Conservation (phyloP, 2,888 invertebrate species). For the Suillia variegata region DNA sequence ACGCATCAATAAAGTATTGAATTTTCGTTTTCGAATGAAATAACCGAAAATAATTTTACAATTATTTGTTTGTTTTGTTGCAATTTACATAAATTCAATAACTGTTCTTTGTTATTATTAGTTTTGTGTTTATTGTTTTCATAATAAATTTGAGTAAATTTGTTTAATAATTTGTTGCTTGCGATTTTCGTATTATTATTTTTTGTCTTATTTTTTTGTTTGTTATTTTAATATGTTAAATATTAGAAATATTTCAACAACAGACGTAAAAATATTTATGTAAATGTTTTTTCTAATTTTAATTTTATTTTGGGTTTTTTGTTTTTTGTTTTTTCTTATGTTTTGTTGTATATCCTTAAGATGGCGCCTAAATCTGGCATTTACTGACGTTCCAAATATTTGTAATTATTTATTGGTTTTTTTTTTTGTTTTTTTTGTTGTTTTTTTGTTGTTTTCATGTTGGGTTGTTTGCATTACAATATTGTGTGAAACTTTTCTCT, state of each 20-base stretch:
- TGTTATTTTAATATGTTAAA: conserved; percentile 2
- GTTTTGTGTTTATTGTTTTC: no score
- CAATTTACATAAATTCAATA: conserved; percentile 30
- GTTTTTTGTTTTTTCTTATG: no score
- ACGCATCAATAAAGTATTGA: neutral
- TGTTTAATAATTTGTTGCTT: neutral
- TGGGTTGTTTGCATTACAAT: no score
- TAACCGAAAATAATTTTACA: conserved; percentile 3
- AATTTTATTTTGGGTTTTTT: no score
- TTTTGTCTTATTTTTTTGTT: neutral
- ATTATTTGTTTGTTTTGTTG: conserved; percentile 22
- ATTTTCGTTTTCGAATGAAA: conserved; percentile 4
- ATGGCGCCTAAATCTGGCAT: neutral
- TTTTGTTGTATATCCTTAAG: conserved; percentile 2
- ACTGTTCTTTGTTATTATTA: conserved; percentile 4
- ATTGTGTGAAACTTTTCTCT: no score
- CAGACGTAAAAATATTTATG: conserved; percentile 32
- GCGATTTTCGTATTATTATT: conserved; percentile 2
- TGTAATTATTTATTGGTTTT: conserved; percentile 19
- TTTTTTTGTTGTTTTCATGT: neutral
- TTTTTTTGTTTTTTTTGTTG: conserved; percentile 11
- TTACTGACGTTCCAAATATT: conserved; percentile 13
- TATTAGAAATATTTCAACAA: conserved; percentile 26
- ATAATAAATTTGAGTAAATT: conserved; percentile 11
- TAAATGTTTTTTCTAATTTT: conserved; percentile 12